These are phyloP conservation scores for Montipora capricornis DNA, from an alignment of 64 coral and sea anemone genomes.

Conservation along the genomic window DNA sequence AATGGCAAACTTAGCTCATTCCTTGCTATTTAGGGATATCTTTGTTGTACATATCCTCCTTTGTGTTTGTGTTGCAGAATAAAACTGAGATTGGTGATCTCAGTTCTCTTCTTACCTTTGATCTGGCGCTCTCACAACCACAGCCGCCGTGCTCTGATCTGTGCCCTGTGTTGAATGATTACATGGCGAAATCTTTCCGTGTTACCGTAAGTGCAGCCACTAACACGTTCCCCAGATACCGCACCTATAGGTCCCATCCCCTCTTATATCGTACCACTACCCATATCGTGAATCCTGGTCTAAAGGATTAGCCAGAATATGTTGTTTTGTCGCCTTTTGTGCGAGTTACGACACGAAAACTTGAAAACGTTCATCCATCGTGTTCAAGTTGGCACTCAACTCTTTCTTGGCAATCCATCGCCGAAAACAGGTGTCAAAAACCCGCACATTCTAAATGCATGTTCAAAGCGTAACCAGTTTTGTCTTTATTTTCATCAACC, in stretches of 20 bases:
- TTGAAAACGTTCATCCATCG: no score
- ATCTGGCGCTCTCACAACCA: constrained; percentile 24
- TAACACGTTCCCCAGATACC: neutral
- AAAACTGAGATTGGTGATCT: constrained; percentile 66
- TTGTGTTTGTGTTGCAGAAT: constrained; percentile 21
- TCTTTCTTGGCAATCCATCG: no score
- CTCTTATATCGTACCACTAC: neutral
- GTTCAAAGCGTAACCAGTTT: no score
- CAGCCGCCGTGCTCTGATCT: constrained; percentile 3
- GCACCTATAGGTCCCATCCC: no score
- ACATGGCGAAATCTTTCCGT: neutral
- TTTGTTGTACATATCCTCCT: neutral
- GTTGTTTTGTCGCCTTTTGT: no score
- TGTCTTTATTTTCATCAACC: no score
- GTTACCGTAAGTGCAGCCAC: constrained; percentile 3
- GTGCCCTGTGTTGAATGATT: constrained; percentile 48
- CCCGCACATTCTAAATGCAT: no score
- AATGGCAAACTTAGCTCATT: neutral
- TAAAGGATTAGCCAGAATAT: no score
- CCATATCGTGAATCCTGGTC: neutral
- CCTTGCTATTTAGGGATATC: neutral
- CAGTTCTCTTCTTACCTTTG: constrained; percentile 46
- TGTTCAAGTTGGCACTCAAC: no score
- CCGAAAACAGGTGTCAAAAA: no score
- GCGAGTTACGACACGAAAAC: no score